Conservation (phyloP, 2,888 invertebrate species). For the Ellobium chinense region DNA sequence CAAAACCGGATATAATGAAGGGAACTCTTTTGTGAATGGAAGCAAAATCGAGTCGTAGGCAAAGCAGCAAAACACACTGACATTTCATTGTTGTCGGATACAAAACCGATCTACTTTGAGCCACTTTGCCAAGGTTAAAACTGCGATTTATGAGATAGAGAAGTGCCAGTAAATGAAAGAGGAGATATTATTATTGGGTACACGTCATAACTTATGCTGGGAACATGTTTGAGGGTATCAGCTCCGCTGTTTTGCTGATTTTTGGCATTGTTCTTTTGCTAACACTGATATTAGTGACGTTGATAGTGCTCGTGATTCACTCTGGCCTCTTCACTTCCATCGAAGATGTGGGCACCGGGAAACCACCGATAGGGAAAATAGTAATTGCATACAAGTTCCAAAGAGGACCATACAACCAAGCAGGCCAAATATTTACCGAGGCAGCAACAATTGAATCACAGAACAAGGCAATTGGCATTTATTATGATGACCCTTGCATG, state of each 20-base stretch:
- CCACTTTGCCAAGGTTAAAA: no score
- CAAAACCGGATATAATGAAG: no score
- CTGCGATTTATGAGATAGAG: no score
- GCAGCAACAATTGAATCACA: constrained; percentile 75
- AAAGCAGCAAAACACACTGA: no score
- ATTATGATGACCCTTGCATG: constrained; percentile 80
- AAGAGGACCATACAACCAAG: constrained; percentile 79
- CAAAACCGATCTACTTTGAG: no score
- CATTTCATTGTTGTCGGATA: no score
- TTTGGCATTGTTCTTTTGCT: constrained; percentile 21
- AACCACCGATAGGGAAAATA: constrained; percentile 74
- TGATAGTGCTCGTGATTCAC: constrained; percentile 68
- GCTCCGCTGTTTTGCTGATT: constrained; percentile 15
- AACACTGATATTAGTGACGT: constrained; percentile 64
- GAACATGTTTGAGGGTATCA: constrained; percentile 37
- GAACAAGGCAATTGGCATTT: constrained; percentile 78
- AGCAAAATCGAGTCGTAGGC: no score
- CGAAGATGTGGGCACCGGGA: constrained; percentile 75
- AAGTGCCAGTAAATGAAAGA: no score
- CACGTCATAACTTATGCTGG: no score
- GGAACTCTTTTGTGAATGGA: neutral
- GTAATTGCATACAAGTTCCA: constrained; percentile 79
- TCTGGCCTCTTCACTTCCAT: constrained; percentile 76
- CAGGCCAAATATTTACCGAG: constrained; percentile 78
- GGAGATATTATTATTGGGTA: no score